Base-by-base conservation (phyloP, 1,140 invertebrate genomes). In the Halyomorpha halys region DNA sequence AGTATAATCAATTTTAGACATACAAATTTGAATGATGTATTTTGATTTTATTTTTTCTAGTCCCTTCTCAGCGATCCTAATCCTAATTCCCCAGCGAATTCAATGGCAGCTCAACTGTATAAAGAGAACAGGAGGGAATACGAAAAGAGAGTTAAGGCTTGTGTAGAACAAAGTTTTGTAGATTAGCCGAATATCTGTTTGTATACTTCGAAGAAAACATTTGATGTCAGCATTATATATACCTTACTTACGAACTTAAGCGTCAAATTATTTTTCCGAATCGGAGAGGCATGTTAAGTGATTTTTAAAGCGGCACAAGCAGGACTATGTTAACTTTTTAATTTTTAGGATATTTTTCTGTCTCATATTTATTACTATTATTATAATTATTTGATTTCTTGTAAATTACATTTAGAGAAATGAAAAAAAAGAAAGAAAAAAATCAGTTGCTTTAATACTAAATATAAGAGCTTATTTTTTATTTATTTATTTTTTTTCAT, bases 1-100 rank as follows among this genome's bases (percentile, higher is more conserved):
- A n/a, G n/a, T n/a, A n/a, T n/a, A n/a, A n/a, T n/a, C n/a, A n/a
- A n/a, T n/a, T n/a, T n/a, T n/a, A n/a, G n/a, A n/a, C n/a, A n/a
- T n/a, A n/a, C n/a, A n/a, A n/a, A n/a, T n/a, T n/a, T n/a, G n/a
- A n/a, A n/a, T n/a, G n/a, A n/a, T n/a, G n/a, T n/a, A n/a, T n/a
- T n/a, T n/a, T n/a, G n/a, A n/a, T n/a, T 44, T 13, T 21, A 77
- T 70, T 77, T 72, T 71, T 86, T 86, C 72, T 81, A 94, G 90
- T 93, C 90, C 76, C 81, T 94, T 77, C 81, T 94, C 77, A 92
- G 91, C 85, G 93, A 97, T 79, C 93, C 93, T 67, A 97, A 96
- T 80, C 93, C 93, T 67, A 96, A 96, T 80, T 94, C 90, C 74
- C 93, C 93, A 72, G 93, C 93, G 67, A 97, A 97, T 76, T 94